Evolutionary conservation across 2,113 vertebrate species (phyloP), one percentile per base, ranked within the genome.

Genomic region (Planiliza haematocheilus): DNA sequence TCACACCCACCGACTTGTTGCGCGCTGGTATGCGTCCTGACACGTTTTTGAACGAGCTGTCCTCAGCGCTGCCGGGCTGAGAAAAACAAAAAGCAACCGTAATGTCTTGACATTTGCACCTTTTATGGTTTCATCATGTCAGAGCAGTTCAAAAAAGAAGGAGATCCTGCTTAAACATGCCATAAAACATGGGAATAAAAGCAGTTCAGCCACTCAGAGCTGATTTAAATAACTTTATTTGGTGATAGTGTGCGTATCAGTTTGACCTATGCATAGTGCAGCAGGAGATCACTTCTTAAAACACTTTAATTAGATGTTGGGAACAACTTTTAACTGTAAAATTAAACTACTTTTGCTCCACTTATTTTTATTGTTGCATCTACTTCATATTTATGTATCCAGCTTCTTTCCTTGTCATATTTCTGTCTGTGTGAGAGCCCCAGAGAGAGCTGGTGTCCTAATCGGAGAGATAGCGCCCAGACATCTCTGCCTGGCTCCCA

Each of bases 1-100:
- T 60, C 39, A 24, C 72, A 70, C 61, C 59, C 73, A 50, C 64
- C 53, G 46, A 81, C 89, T 82, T 83, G 88, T 84, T 81, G 81
- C 68, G 85, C 77, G 12, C 18, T 48, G 74, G 74, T 71, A 75
- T 87, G 79, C 70, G 81, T 67, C 50, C 61, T n/a, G 81, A 71
- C 86, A 78, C 64, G 77, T 77, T 74, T 49, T 10, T 7, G 10
- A 75, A 37, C 1, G 46, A 56, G 61, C 71, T 79, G 60, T 17
- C 38, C 67, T 21, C 56, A 9, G 24, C 50, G 3, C 57, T 24
- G 67, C 52, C 48, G 30, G 48, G 60, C 21, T 30, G 64, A 85
- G 48, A 65, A 45, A 61, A 16, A n/a, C 13, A 45, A 16, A n/a
- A 37, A 52, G 11, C 43, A 76, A 50, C 9, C 56, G 17, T 67